Conservation (phyloP, 2,113 vertebrate species). For the Scomber japonicus region DNA sequence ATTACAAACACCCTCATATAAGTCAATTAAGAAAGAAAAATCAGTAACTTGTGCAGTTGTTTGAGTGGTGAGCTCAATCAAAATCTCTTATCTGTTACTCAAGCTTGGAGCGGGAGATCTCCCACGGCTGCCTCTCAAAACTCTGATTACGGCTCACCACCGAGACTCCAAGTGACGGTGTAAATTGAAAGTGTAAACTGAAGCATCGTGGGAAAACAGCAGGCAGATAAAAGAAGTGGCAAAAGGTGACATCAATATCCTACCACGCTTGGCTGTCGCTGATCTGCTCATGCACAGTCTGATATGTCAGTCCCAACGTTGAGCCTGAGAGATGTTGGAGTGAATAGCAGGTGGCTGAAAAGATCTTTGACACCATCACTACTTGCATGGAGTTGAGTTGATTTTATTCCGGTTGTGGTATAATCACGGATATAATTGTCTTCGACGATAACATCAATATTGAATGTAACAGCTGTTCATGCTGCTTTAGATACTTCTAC, state of each 20-base stretch:
- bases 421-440: no score
- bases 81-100: neutral
- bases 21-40: constrained; percentile 5
- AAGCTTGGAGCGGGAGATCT: neutral
- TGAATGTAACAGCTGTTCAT: no score
- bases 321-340: neutral
- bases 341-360: no score
- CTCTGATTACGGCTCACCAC: neutral
- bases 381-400: no score
- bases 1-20: neutral
- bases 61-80: neutral
- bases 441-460: no score
- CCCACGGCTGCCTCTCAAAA: neutral
- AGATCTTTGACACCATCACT: no score
- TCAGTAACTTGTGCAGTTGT: neutral
- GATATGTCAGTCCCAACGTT: neutral
- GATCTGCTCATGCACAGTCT: neutral
- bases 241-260: neutral
- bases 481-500: no score
- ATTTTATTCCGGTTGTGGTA: no score
- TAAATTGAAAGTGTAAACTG: neutral
- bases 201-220: constrained; percentile 3
- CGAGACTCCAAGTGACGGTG: neutral
- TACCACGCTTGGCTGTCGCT: neutral
- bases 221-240: neutral